phyloP scores from a whole-genome alignment of 2,888 invertebrate genomes.

The Trachelus tabidus region DNA sequence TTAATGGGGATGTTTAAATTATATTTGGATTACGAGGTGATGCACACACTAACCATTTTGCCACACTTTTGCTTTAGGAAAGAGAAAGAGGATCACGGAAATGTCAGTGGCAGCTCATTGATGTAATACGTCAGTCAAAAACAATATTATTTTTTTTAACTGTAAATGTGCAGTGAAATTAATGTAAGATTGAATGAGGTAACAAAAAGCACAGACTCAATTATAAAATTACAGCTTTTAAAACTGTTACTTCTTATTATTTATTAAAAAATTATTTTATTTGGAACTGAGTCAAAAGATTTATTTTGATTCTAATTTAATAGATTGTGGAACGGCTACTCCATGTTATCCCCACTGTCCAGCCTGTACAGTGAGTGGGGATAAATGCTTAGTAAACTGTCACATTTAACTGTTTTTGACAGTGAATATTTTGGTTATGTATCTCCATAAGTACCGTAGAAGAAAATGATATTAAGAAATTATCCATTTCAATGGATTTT shows the following conservation, averaged over 20 bases:
- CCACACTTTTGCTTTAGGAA: constrained; percentile 32
- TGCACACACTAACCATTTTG: constrained; percentile 51
- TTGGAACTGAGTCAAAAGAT: background rate
- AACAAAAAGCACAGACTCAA: background rate
- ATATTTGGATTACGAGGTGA: constrained; percentile 42
- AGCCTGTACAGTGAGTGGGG: background rate
- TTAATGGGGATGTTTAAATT: constrained; percentile 38
- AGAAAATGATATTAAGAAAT: constrained; percentile 56
- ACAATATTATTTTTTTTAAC: background rate
- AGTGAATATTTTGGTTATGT: constrained; percentile 1
- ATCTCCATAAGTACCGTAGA: background rate
- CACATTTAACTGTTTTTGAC: background rate
- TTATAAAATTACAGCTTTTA: background rate
- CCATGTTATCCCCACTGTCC: background rate
- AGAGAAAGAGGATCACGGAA: constrained; percentile 25
- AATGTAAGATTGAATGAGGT: background rate
- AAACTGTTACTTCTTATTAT: background rate
- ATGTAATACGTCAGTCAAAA: background rate
- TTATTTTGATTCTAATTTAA: background rate
- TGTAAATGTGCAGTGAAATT: background rate
- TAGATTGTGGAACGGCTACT: background rate
- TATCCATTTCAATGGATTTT: constrained; percentile 56
- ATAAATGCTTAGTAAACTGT: background rate
- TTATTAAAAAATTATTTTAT: background rate
- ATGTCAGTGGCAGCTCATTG: background rate